A percentile compares a stretch with the other conserved stretches of the same genome.
Evolutionary conservation across 1,140 invertebrate genomes (phyloP).

Genomic region (Maconellicoccus hirsutus): DNA sequence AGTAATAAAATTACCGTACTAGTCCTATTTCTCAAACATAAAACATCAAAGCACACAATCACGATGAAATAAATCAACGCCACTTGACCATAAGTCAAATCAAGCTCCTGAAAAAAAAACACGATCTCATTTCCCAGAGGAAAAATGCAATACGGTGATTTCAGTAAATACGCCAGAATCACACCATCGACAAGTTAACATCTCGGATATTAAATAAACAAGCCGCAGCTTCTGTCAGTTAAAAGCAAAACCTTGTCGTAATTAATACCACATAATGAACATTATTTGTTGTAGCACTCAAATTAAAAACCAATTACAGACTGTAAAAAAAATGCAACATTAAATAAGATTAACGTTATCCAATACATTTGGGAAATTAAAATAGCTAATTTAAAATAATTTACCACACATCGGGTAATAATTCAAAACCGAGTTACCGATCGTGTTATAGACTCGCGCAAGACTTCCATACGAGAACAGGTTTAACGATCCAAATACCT

Average conservation of each 20-base stretch:
- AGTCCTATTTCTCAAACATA: too few species aligned
- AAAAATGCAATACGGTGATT: too few species aligned
- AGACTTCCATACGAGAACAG: not conserved
- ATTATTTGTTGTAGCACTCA: not conserved
- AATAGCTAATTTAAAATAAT: too few species aligned
- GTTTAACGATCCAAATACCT: constrained; percentile 3
- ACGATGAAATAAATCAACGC: too few species aligned
- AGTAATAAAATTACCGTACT: too few species aligned
- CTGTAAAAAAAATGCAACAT: not conserved
- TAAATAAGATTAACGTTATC: not conserved
- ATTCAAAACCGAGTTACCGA: not conserved
- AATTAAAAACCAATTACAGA: not conserved
- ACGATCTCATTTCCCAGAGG: too few species aligned
- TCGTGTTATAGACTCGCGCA: not conserved
- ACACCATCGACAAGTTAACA: too few species aligned
- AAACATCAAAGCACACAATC: too few species aligned
- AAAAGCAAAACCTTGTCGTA: constrained; percentile 8
- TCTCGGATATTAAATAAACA: not conserved
- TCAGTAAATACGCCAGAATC: too few species aligned
- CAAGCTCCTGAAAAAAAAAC: too few species aligned
- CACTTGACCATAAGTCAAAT: too few species aligned
- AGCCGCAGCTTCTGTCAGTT: not conserved
- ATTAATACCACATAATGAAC: constrained; percentile 1
- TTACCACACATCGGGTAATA: not conserved
- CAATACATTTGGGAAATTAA: not conserved